phyloP scores from a whole-genome alignment of 2,113 vertebrate species.

The Bubo scandiacus region DNA sequence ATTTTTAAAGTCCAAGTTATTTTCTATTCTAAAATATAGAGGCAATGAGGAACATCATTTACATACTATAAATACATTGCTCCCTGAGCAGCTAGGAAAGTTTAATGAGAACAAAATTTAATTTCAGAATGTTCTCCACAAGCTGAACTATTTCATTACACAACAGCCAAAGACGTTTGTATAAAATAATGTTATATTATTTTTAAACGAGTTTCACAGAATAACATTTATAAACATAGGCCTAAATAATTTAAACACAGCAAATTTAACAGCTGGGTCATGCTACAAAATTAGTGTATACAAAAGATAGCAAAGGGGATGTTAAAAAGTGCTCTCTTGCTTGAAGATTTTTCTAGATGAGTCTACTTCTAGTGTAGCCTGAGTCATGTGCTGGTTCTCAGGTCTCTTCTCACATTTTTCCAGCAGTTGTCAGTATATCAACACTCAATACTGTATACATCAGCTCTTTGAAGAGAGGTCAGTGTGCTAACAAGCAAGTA shows the following conservation, averaged over 20 bases:
- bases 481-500: not conserved
- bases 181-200: constrained; percentile 78
- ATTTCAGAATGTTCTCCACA: not conserved
- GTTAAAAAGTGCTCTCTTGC: constrained; percentile 71
- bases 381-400: constrained; percentile 6
- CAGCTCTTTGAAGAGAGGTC: constrained; percentile 17
- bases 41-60: constrained; percentile 21
- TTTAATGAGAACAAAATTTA: not conserved
- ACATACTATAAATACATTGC: not conserved
- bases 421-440: not conserved
- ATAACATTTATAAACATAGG: constrained; percentile 69
- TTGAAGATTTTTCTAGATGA: constrained; percentile 57
- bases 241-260: constrained; percentile 76
- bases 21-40: constrained; percentile 5
- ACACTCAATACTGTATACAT: not conserved
- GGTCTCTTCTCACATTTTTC: not conserved
- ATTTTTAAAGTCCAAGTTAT: not conserved
- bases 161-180: constrained; percentile 36
- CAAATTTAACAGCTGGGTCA: constrained; percentile 70
- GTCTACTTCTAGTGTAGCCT: constrained; percentile 33
- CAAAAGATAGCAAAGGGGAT: constrained; percentile 67
- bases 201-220: constrained; percentile 75
- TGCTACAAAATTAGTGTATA: constrained; percentile 75
- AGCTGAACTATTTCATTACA: not conserved
- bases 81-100: constrained; percentile 29